phyloP scores from a whole-genome alignment of 2,888 invertebrate species.

The Chloroclysta siterata region DNA sequence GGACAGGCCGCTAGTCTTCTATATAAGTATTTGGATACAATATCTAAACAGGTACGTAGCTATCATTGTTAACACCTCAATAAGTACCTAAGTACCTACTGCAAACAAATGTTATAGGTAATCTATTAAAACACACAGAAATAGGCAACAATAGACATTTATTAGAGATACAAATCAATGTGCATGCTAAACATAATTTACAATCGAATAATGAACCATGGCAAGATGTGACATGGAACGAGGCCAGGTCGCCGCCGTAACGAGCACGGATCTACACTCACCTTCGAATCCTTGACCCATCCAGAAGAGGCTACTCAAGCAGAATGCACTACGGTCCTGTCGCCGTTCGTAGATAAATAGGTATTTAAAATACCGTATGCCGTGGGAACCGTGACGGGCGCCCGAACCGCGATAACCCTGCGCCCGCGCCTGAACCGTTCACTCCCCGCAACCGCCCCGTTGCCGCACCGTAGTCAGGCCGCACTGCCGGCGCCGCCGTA shows the following conservation, averaged over 20 bases:
- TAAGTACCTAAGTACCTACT: neutral
- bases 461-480: slow-evolving; percentile 35
- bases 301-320: slow-evolving; percentile 82
- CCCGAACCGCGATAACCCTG: slow-evolving; percentile 69
- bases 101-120: slow-evolving; percentile 1
- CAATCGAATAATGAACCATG: slow-evolving; percentile 71
- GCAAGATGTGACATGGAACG: slow-evolving; percentile 68
- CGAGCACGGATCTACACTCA: slow-evolving; percentile 78
- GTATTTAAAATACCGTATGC: slow-evolving; percentile 82
- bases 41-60: neutral
- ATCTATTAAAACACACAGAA: slow-evolving; percentile 26
- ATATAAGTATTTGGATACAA: neutral
- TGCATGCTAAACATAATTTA: slow-evolving; percentile 41
- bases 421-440: slow-evolving; percentile 60
- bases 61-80: slow-evolving; percentile 10
- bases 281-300: slow-evolving; percentile 83
- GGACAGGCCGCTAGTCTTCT: too few relatives aligned
- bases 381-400: slow-evolving; percentile 82
- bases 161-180: slow-evolving; percentile 40
- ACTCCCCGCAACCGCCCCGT: slow-evolving; percentile 49
- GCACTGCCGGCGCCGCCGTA: slow-evolving; percentile 3
- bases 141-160: slow-evolving; percentile 40
- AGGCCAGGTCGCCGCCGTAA: slow-evolving; percentile 72
- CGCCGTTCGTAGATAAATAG: slow-evolving; percentile 79
- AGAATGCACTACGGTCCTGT: slow-evolving; percentile 79